These are phyloP conservation scores for Sclerurus mexicanus DNA, from an alignment of 2,113 vertebrate genomes.

Conservation along the genomic window DNA sequence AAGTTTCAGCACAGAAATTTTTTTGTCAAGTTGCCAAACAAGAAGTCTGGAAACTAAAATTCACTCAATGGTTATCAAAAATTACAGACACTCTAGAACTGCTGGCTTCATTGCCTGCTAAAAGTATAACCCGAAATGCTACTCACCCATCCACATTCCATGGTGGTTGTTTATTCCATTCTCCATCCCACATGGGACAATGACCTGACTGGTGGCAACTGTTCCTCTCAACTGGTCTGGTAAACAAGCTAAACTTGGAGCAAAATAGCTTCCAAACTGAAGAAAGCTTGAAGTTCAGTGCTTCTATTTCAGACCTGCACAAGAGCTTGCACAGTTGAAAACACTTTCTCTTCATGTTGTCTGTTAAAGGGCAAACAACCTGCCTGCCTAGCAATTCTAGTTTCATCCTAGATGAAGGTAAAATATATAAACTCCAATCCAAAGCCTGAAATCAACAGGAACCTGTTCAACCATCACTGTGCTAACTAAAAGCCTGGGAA, in stretches of 20 bases:
- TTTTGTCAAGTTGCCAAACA: background rate
- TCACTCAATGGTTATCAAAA: background rate
- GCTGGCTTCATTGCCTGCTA: background rate
- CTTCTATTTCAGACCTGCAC: background rate
- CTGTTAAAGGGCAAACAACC: background rate
- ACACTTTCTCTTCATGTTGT: background rate
- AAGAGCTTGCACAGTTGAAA: background rate
- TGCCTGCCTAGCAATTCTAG: background rate
- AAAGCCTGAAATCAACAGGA: background rate
- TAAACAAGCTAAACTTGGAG: background rate
- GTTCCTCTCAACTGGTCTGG: background rate
- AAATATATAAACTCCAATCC: background rate
- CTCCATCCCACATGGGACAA: background rate
- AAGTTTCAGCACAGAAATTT: background rate
- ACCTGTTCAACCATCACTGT: background rate
- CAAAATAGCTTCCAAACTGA: background rate
- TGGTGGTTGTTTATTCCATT: background rate
- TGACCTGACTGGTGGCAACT: background rate
- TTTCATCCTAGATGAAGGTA: background rate
- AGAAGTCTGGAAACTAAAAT: background rate
- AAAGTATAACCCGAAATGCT: background rate
- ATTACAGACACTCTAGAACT: background rate
- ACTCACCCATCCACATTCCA: background rate
- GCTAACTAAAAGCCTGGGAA: background rate
- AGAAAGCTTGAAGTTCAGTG: background rate